Percentiles rank a stretch among this genome's conserved stretches.
phyloP scores from a whole-genome alignment of 1,140 invertebrate genomes.

The Vanessa tameamea region DNA sequence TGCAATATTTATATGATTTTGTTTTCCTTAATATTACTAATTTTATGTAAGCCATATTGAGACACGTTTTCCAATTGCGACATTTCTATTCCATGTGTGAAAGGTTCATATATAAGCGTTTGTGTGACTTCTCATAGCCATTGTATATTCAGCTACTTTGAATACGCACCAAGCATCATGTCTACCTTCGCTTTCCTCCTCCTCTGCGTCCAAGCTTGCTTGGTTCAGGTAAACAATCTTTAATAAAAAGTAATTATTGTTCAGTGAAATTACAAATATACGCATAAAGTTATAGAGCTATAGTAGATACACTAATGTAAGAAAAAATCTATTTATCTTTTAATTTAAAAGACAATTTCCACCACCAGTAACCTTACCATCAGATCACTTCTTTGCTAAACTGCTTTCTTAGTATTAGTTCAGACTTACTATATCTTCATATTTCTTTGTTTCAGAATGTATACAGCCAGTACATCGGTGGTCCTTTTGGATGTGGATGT shows the following conservation, averaged over 20 bases:
- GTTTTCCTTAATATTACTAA: too few species aligned
- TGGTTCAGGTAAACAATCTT: slow-evolving; percentile 45
- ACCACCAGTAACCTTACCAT: too few species aligned
- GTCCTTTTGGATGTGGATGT: not conserved
- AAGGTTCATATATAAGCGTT: not conserved
- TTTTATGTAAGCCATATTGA: not conserved
- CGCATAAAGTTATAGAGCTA: too few species aligned
- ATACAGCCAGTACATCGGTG: slow-evolving; percentile 15
- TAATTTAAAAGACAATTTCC: too few species aligned
- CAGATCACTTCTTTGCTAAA: not conserved
- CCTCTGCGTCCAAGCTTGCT: slow-evolving; percentile 45
- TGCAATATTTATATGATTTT: too few species aligned
- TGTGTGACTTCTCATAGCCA: not conserved
- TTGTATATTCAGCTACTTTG: not conserved
- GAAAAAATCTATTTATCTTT: too few species aligned
- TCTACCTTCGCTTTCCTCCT: slow-evolving; percentile 41
- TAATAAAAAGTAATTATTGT: not conserved
- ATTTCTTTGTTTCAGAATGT: slow-evolving; percentile 3
- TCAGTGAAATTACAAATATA: not conserved
- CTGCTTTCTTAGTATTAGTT: too few species aligned
- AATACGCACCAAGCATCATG: slow-evolving; percentile 33
- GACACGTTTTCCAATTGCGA: not conserved
- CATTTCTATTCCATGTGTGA: too few species aligned
- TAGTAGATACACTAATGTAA: too few species aligned
- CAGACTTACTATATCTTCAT: not conserved